A percentile compares a stretch with the other conserved stretches of the same genome.
Evolutionary conservation across 2,888 invertebrate genomes (phyloP).

Genomic region (Cyclophora albipunctata): DNA sequence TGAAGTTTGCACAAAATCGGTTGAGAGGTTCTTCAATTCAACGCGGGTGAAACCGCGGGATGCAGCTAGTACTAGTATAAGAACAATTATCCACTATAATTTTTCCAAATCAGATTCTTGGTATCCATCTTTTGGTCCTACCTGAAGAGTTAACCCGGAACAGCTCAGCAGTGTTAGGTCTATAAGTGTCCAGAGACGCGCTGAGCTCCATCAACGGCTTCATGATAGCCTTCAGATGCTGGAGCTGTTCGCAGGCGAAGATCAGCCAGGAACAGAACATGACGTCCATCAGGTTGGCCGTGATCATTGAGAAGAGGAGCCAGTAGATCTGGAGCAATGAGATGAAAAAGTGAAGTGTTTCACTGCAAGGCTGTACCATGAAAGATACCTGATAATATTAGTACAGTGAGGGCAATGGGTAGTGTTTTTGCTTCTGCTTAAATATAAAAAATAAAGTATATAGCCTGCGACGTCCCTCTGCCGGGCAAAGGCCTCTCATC

Average conservation of each 20-base stretch:
- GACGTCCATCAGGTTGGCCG: slow-evolving; percentile 80
- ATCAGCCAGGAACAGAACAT: slow-evolving; percentile 90
- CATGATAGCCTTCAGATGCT: slow-evolving; percentile 90
- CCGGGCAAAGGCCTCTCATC: no score
- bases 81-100: no score
- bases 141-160: slow-evolving; percentile 77
- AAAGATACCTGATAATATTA: not conserved
- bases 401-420: no score
- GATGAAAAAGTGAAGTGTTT: not conserved
- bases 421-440: no score
- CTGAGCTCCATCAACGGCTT: slow-evolving; percentile 91
- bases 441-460: no score
- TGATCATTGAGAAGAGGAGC: slow-evolving; percentile 78
- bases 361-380: not conserved
- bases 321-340: slow-evolving; percentile 74
- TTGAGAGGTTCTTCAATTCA: no score
- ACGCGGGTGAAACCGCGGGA: no score
- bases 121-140: slow-evolving; percentile 11
- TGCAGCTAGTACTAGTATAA: no score
- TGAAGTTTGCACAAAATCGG: no score
- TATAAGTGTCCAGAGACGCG: slow-evolving; percentile 85
- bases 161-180: slow-evolving; percentile 81
- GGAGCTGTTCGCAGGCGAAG: slow-evolving; percentile 89
- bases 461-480: no score
- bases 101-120: no score